Conservation (phyloP, 2,113 vertebrate genomes). For the Electrona antarctica region DNA sequence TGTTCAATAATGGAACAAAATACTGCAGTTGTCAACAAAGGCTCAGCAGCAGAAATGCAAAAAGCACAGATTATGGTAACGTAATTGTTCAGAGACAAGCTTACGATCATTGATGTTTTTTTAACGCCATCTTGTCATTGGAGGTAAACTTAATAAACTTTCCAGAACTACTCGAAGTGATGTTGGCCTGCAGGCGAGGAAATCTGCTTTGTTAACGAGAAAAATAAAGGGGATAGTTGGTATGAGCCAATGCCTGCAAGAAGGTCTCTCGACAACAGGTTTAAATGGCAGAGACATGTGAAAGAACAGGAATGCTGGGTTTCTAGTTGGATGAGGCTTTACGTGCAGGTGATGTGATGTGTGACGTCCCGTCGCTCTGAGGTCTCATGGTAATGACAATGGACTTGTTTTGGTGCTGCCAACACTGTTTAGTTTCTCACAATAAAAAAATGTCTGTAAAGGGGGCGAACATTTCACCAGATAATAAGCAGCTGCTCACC, state of each 20-base stretch:
- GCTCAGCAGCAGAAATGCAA: too few species aligned
- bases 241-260: constrained; percentile 26
- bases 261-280: constrained; percentile 33
- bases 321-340: constrained; percentile 51
- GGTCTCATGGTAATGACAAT: background rate
- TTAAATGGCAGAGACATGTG: constrained; percentile 22
- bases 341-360: background rate
- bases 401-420: background rate
- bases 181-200: background rate
- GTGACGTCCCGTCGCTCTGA: background rate
- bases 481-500: too few species aligned
- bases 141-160: constrained; percentile 30
- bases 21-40: too few species aligned
- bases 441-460: background rate
- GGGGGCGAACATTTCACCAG: too few species aligned
- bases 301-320: constrained; percentile 58
- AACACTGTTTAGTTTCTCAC: background rate
- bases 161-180: constrained; percentile 26
- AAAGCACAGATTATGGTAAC: background rate
- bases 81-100: background rate
- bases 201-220: constrained; percentile 11
- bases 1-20: too few species aligned
- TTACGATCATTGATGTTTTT: background rate
- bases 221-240: constrained; percentile 7
- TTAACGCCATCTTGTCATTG: background rate